phyloP scores from a whole-genome alignment of 2,888 invertebrate genomes.

The Mesodorylaimus sp. region DNA sequence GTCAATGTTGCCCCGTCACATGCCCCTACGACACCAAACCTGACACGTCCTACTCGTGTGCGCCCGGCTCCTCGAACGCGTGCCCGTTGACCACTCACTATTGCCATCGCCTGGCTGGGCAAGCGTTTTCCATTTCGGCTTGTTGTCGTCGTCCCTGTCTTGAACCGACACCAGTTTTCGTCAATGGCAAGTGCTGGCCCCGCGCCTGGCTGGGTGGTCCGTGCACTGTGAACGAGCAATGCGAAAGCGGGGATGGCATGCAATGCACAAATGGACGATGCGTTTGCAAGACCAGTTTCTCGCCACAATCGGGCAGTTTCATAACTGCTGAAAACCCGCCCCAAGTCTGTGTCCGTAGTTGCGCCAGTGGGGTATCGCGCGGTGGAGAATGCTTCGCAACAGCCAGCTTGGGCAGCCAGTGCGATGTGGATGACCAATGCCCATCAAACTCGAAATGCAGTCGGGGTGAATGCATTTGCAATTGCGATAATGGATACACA shows the following conservation, averaged over 20 bases:
- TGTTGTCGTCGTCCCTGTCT: conserved; percentile 8
- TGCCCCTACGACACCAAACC: conserved; percentile 1
- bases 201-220: background rate
- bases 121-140: background rate
- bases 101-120: conserved; percentile 2
- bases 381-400: too few relatives aligned
- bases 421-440: conserved; percentile 7
- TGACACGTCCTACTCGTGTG: background rate
- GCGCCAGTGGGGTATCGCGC: background rate
- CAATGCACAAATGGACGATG: background rate
- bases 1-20: conserved; percentile 2
- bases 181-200: conserved; percentile 7
- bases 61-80: background rate
- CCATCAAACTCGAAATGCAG: background rate
- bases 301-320: background rate
- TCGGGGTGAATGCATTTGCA: conserved; percentile 7
- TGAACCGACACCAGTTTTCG: conserved; percentile 3
- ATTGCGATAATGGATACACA: background rate
- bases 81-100: conserved; percentile 8
- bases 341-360: background rate
- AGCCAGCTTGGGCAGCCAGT: too few relatives aligned
- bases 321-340: background rate
- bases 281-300: background rate
- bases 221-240: conserved; percentile 4
- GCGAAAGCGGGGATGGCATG: conserved; percentile 10